phyloP scores from a whole-genome alignment of 2,797 vertebrate species.

The Liparis tanakae region DNA sequence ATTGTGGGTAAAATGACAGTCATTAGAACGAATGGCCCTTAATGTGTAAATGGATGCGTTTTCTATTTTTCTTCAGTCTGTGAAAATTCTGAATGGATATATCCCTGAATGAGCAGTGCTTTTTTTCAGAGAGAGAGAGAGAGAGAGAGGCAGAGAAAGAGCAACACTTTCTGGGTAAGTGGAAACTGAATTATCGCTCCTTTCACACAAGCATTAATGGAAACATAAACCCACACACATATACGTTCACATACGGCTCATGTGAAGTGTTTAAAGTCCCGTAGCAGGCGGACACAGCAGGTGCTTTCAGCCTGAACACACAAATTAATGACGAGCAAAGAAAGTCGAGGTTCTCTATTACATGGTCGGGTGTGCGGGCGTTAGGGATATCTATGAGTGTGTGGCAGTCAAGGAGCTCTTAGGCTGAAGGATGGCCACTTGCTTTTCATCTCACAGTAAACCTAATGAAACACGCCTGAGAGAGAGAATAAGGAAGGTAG shows the following conservation, averaged over 20 bases:
- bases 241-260: constrained; percentile 51
- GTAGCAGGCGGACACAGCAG: constrained; percentile 66
- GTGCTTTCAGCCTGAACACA: constrained; percentile 69
- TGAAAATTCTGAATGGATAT: constrained; percentile 61
- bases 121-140: constrained; percentile 24
- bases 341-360: constrained; percentile 71
- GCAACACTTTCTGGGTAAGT: constrained; percentile 42
- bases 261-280: constrained; percentile 70
- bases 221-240: constrained; percentile 61
- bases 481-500: constrained; percentile 27
- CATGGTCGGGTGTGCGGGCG: constrained; percentile 49
- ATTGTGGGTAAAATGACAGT: constrained; percentile 75
- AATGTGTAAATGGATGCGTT: constrained; percentile 60
- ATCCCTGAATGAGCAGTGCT: constrained; percentile 56
- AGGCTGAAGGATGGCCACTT: constrained; percentile 71
- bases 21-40: constrained; percentile 63
- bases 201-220: constrained; percentile 59
- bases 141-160: constrained; percentile 13
- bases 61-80: constrained; percentile 6
- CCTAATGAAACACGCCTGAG: constrained; percentile 76
- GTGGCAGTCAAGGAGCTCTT: constrained; percentile 61
- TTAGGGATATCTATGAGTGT: constrained; percentile 49
- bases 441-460: constrained; percentile 68
- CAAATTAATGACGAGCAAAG: constrained; percentile 74
- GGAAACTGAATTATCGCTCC: constrained; percentile 66